Evolutionary conservation across 1,140 invertebrate species (phyloP).

Genomic region (Orius insidiosus): DNA sequence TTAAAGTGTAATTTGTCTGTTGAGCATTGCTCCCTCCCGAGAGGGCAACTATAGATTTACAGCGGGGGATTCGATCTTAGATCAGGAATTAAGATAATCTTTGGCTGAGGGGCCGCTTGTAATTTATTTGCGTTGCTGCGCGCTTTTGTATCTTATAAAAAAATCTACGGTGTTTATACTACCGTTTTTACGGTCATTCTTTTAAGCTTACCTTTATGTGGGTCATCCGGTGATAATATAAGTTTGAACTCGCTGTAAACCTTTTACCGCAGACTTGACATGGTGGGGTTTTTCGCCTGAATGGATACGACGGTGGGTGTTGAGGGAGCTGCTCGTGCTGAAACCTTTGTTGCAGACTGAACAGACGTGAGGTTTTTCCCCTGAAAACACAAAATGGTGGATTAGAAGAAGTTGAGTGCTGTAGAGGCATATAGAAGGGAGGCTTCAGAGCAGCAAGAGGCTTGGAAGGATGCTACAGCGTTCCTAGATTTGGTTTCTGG

Average conservation of each 20-base stretch:
- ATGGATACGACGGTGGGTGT: conserved; percentile 89
- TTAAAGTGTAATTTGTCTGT: no score
- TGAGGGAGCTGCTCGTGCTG: conserved; percentile 85
- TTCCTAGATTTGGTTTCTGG: no score
- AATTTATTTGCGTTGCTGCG: background rate
- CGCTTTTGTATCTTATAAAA: background rate
- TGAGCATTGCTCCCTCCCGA: background rate
- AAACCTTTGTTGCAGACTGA: conserved; percentile 92
- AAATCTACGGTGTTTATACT: background rate
- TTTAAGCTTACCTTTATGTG: conserved; percentile 74
- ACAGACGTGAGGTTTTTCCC: conserved; percentile 91
- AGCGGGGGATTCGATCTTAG: background rate
- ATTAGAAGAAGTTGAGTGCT: no score
- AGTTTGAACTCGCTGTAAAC: conserved; percentile 89
- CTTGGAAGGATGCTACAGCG: no score
- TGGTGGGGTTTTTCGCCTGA: conserved; percentile 88
- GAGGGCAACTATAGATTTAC: background rate
- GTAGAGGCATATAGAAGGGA: no score
- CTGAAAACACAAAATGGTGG: conserved; percentile 33
- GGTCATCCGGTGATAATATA: conserved; percentile 96
- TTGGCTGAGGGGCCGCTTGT: background rate
- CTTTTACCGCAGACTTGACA: conserved; percentile 89
- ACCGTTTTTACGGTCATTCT: background rate
- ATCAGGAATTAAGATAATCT: background rate
- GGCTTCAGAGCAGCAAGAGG: no score